Conservation (phyloP, 2,113 vertebrate genomes). For the Excalfactoria chinensis region DNA sequence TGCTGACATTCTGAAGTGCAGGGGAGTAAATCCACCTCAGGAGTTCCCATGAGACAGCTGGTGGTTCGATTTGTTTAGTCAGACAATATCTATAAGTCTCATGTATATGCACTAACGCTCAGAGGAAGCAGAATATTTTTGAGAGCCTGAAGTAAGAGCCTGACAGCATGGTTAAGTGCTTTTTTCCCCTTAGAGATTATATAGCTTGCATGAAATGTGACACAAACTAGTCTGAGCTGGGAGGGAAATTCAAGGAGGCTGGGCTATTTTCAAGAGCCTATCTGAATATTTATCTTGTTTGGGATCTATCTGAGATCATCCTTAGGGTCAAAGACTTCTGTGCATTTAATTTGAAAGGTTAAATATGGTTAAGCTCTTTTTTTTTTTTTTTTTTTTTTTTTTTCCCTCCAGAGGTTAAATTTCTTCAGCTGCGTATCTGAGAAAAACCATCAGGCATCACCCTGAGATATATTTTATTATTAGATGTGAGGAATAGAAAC, state of each 20-base stretch:
- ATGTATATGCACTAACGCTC: neutral
- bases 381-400: neutral
- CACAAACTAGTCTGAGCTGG: neutral
- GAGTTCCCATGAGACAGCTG: neutral
- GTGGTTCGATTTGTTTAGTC: slow-evolving; percentile 47
- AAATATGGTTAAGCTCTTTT: slow-evolving; percentile 23
- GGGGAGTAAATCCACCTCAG: neutral
- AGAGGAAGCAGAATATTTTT: slow-evolving; percentile 17
- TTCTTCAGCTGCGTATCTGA: slow-evolving; percentile 11
- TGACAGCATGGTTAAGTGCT: slow-evolving; percentile 39
- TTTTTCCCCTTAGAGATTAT: slow-evolving; percentile 32
- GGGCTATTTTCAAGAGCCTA: slow-evolving; percentile 9
- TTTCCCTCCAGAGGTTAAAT: neutral
- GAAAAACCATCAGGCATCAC: neutral
- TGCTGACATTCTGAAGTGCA: neutral
- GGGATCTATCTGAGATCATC: neutral
- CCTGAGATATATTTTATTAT: neutral
- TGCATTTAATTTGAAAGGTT: slow-evolving; percentile 10
- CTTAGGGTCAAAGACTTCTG: slow-evolving; percentile 14
- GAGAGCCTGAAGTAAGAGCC: slow-evolving; percentile 17
- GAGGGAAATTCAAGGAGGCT: slow-evolving; percentile 33
- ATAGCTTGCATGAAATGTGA: slow-evolving; percentile 11
- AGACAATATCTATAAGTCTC: neutral
- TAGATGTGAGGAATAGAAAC: neutral
- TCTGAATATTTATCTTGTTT: slow-evolving; percentile 40